Evolutionary conservation across 2,113 vertebrate species (phyloP).

Genomic region (Calonectris borealis): DNA sequence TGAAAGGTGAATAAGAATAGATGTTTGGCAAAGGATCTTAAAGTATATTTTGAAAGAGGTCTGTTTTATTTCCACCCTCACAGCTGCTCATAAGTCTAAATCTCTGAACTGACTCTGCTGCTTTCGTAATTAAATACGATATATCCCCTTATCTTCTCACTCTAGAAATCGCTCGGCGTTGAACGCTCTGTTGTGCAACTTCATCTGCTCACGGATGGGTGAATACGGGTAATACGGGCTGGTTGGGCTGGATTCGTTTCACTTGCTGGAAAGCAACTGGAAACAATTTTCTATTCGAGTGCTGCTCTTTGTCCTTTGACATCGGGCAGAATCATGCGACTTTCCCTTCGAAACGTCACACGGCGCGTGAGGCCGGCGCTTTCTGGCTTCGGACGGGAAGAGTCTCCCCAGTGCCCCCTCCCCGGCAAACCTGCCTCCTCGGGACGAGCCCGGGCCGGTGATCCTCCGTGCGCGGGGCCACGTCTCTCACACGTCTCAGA

Average conservation of each 20-base stretch:
- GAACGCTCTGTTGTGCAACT: not conserved
- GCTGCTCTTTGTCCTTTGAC: not conserved
- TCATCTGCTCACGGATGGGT: not conserved
- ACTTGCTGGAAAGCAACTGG: constrained; percentile 21
- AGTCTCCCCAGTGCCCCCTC: not conserved
- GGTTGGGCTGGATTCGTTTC: not conserved
- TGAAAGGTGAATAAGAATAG: constrained; percentile 25
- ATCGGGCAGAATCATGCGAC: not conserved
- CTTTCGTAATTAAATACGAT: not conserved
- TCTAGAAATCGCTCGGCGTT: not conserved
- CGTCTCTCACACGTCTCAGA: not conserved
- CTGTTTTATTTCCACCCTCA: not conserved
- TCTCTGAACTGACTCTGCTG: not conserved
- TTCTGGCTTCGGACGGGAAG: not conserved
- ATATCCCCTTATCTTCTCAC: not conserved
- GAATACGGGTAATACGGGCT: rapidly evolving
- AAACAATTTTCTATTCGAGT: not conserved
- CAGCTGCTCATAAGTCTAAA: not conserved
- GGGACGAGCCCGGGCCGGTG: not conserved
- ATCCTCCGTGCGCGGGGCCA: not conserved
- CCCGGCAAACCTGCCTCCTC: rapidly evolving
- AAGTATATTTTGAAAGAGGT: constrained; percentile 13
- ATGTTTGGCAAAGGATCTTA: constrained; percentile 27
- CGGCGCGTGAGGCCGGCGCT: not conserved
- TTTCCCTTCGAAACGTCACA: rapidly evolving